Base-by-base conservation (phyloP, 2,888 invertebrate species). In the Cistogaster globosa region DNA sequence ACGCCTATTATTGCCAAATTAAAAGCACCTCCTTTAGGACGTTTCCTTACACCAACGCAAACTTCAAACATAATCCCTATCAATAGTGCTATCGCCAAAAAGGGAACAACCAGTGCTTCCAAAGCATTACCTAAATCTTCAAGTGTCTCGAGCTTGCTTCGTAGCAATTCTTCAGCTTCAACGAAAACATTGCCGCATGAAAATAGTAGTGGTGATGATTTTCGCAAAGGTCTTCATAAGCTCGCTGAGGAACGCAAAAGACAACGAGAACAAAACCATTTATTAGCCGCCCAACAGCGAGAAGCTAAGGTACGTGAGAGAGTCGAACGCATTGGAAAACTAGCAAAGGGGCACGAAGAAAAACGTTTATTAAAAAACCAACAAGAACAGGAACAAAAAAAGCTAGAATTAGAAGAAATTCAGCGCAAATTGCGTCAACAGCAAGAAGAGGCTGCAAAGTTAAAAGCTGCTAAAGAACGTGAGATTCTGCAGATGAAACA, bases 231-330 rank as follows among this genome's bases (percentile, higher is more conserved):
- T 11, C 81, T 90, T 12, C 89, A 89, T 58, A 89, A 88, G 84
- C 76, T 90, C 68, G 90, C 90, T 32, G 92, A 92, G 48, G 93
- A 93, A 74, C 91, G 91, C 36, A 92, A 92, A 71, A 92, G 90
- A 77, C 91, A 90, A 76, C 88, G 92, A 0, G 93, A 93, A 68
- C 91, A 90, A 48, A 93, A 93, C 71, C 91, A 92, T 85, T 87
- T 89, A 62, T 89, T 90, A 60, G 93, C 91, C 0, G 91, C 92
- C 3, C 89, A 89, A 71, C 87, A 87, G 36, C 92, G 93, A 0
- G 93, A 93, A 79, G 91, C 91, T 5, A 91, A 91, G 79, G 93
- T 93, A 60, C 90, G 90, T 6, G 92, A 92, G 72, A 90, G 92
- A 4, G 89, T 90, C 6, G 92, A 93, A 62, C 90, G 91, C 3